phyloP scores from a whole-genome alignment of 2,113 vertebrate genomes.

The Onychostruthus taczanowskii region DNA sequence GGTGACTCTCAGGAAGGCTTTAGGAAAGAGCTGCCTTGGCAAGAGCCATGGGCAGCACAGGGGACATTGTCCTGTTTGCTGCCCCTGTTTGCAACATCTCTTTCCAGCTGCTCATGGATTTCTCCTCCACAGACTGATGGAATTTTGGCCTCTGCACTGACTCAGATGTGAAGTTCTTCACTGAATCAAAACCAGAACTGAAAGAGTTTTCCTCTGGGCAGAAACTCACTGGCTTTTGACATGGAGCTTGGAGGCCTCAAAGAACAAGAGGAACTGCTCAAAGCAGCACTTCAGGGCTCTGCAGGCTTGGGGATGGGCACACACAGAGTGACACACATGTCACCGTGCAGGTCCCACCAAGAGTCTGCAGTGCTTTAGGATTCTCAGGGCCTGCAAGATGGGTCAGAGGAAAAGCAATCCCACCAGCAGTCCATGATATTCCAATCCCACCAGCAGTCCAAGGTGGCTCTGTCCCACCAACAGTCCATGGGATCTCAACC shows the following conservation, averaged over 20 bases:
- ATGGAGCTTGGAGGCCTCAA: background rate
- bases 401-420: background rate
- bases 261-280: background rate
- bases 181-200: background rate
- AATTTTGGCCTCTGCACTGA: background rate
- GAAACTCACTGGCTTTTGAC: background rate
- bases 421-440: too few species aligned
- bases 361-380: background rate
- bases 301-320: background rate
- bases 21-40: background rate
- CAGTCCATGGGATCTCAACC: accelerated
- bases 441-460: background rate
- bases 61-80: background rate
- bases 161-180: background rate
- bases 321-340: accelerated
- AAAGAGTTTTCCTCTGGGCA: background rate
- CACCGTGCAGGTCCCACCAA: background rate
- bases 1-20: background rate
- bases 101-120: background rate
- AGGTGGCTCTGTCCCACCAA: accelerated
- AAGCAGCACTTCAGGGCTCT: background rate
- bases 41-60: background rate
- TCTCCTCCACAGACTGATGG: background rate
- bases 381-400: accelerated
- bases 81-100: background rate